phyloP scores from a whole-genome alignment of 2,888 invertebrate genomes.

The Drosophila melanosoma region DNA sequence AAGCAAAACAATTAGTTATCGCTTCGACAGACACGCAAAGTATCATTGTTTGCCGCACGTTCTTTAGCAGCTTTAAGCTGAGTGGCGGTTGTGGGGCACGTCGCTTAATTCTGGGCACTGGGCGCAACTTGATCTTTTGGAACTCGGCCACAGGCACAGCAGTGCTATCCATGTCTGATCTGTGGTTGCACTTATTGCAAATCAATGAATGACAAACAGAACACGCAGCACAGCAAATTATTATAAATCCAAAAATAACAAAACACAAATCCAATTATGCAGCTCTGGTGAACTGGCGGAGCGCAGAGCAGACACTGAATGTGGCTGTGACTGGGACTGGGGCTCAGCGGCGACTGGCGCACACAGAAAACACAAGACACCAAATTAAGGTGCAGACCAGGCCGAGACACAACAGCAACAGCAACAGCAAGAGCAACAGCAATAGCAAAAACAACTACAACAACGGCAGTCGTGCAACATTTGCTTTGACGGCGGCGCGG shows the following conservation, averaged over 20 bases:
- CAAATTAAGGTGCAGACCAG: slow-evolving; percentile 51
- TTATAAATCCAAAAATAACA: slow-evolving; percentile 47
- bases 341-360: slow-evolving; percentile 69
- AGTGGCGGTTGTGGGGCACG: slow-evolving; percentile 79
- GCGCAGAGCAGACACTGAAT: slow-evolving; percentile 18
- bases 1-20: slow-evolving; percentile 5
- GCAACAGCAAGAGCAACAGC: slow-evolving; percentile 27
- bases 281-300: slow-evolving; percentile 22
- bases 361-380: slow-evolving; percentile 53
- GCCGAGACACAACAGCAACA: slow-evolving; percentile 31
- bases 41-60: slow-evolving; percentile 48
- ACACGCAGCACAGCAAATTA: slow-evolving; percentile 17
- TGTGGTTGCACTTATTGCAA: slow-evolving; percentile 32
- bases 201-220: slow-evolving; percentile 55
- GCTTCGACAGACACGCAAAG: background rate
- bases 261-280: slow-evolving; percentile 77
- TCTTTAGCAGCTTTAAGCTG: slow-evolving; percentile 59
- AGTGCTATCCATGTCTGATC: slow-evolving; percentile 53
- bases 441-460: slow-evolving; percentile 16
- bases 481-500: slow-evolving; percentile 55
- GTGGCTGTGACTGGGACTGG: slow-evolving; percentile 57
- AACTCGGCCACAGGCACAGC: slow-evolving; percentile 76
- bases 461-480: slow-evolving; percentile 70
- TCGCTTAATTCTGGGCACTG: slow-evolving; percentile 78
- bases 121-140: slow-evolving; percentile 78